phyloP scores from a whole-genome alignment of 2,113 vertebrate species.

The Mustela lutreola region DNA sequence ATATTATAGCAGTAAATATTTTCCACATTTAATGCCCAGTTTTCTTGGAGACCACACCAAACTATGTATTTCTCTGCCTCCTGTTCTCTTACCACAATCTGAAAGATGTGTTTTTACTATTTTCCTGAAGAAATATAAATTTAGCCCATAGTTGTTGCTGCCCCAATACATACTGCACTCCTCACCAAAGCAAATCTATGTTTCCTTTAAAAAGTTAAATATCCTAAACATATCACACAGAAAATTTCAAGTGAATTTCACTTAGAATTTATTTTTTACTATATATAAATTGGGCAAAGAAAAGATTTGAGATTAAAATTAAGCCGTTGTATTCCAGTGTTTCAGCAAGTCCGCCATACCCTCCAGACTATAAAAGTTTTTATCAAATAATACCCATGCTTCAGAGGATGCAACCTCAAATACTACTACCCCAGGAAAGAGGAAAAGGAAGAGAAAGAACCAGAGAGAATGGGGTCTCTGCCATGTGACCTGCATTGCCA shows the following conservation, averaged over 20 bases:
- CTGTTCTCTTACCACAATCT: neutral
- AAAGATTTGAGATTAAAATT: neutral
- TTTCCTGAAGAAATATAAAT: slow-evolving; percentile 38
- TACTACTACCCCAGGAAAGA: neutral
- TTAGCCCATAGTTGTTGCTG: neutral
- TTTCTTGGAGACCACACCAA: neutral
- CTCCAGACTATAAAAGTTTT: neutral
- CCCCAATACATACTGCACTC: neutral
- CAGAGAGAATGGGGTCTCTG: neutral
- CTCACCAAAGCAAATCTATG: neutral
- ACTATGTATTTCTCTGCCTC: neutral
- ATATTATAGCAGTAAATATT: neutral
- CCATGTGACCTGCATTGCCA: neutral
- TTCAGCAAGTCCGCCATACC: neutral
- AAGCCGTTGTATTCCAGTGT: neutral
- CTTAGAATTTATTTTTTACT: neutral
- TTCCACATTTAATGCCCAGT: slow-evolving; percentile 17
- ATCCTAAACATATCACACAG: neutral
- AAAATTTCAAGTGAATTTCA: neutral
- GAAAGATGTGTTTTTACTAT: neutral
- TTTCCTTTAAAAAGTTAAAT: slow-evolving; percentile 26
- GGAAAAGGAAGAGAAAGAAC: neutral
- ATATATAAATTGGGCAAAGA: neutral
- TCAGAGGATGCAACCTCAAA: neutral
- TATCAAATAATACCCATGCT: neutral